Evolutionary conservation across 2,888 invertebrate genomes (phyloP), one percentile per base, ranked within the genome.

Genomic region (Hypolimnas misippus): DNA sequence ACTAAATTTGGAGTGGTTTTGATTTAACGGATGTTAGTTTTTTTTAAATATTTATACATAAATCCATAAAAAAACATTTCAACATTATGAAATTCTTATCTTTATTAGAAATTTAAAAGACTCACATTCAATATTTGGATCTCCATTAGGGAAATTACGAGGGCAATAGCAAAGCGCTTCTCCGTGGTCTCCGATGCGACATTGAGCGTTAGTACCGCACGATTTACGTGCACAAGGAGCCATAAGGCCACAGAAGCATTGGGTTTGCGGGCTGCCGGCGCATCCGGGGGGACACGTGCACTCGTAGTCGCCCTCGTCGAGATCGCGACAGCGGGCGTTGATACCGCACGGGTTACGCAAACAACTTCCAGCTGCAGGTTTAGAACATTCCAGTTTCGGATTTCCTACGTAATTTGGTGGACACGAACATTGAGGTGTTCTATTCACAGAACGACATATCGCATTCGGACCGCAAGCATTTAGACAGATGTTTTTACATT

Each of bases 111-210:
- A 12, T n/a, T n/a, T 3, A 10, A 55, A 49, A 72, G 72, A 94
- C 96, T 94, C 92, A 97, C 97, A 97, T 94, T 96, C 95, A 75
- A 95, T 94, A 78, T 95, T 95, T 19, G 97, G 96, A 93, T 98
- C 96, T 60, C 97, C 98, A 66, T 94, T 93, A 52, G 97, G 97
- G 87, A 94, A 96, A 77, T 95, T 94, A 35, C 95, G 92, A 54
- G 97, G 97, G 79, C 98, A 98, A 79, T 95, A 96, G 79, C 98
- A 98, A 78, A 96, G 95, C 0, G 96, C 94, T 75, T 96, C 94
- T 69, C 94, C 94, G 65, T 93, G 93, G 67, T 94, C 92, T 52
- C 94, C 89, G 44, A 96, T 94, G 70, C 94, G 94, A 79, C 98
- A 98, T 57, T 94, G 94, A 1, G 98, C 97, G 78, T 97, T 97